Evolutionary conservation across 2,113 vertebrate genomes (phyloP).

Genomic region (Callocephalon fimbriatum): DNA sequence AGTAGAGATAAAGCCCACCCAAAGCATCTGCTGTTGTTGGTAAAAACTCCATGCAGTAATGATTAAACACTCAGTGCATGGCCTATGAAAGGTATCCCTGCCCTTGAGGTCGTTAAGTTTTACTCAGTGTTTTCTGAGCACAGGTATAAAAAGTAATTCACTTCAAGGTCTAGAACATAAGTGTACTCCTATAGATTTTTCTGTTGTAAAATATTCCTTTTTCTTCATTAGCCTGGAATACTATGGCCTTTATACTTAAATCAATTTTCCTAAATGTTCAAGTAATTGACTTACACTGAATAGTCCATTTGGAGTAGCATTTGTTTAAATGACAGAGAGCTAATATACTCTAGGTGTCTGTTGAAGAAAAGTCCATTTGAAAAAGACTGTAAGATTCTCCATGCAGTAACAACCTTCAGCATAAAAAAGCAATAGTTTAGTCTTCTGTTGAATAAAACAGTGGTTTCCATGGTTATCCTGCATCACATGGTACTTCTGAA

Average conservation of each 20-base stretch:
- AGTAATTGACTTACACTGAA: constrained; percentile 15
- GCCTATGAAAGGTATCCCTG: not conserved
- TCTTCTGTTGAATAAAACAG: not conserved
- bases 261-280: constrained; percentile 32
- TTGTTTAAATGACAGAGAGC: constrained; percentile 17
- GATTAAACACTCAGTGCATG: not conserved
- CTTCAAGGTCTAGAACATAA: not conserved
- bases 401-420: not conserved
- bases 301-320: not conserved
- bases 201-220: constrained; percentile 8
- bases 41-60: not conserved
- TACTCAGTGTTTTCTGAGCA: not conserved
- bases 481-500: not conserved
- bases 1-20: not conserved
- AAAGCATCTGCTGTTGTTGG: not conserved
- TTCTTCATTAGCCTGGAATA: not conserved
- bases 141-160: not conserved
- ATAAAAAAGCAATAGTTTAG: not conserved
- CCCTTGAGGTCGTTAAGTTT: not conserved
- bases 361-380: not conserved
- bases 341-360: not conserved
- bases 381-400: not conserved
- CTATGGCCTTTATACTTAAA: constrained; percentile 43
- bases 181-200: constrained; percentile 29
- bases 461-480: constrained; percentile 8